A percentile compares a stretch with the other conserved stretches of the same genome.
Evolutionary conservation across 35 echinoderm and acorn worm genomes (phyloP).

Genomic region (Anneissia japonica): DNA sequence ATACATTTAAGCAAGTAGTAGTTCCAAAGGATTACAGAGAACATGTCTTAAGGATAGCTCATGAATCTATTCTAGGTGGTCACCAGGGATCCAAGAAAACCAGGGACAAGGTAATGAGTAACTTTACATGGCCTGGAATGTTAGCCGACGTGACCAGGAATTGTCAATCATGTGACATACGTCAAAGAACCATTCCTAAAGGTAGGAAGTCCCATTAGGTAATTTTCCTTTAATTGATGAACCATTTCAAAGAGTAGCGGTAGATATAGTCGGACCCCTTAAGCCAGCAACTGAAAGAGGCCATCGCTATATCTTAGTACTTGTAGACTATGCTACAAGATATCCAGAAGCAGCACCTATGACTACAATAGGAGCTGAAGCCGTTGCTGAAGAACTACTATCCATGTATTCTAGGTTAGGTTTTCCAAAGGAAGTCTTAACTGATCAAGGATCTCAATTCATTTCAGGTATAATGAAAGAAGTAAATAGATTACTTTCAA

Average conservation of each 20-base stretch:
- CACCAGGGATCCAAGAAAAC: conserved; percentile 13
- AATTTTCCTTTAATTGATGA: conserved; percentile 19
- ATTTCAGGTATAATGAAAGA: conserved; percentile 40
- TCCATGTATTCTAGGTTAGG: conserved; percentile 19
- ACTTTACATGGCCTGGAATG: conserved; percentile 27
- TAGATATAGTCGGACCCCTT: conserved; percentile 24
- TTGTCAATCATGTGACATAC: conserved; percentile 35
- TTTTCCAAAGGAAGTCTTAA: conserved; percentile 21
- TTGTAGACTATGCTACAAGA: not conserved
- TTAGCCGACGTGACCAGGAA: conserved; percentile 4
- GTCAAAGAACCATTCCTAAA: conserved; percentile 35
- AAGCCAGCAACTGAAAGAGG: not conserved
- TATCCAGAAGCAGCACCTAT: not conserved
- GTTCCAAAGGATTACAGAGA: conserved; percentile 14
- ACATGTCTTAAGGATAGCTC: conserved; percentile 5
- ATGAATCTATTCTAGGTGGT: conserved; percentile 17
- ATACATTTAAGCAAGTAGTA: not conserved
- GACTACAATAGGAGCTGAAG: conserved; percentile 16
- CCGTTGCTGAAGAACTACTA: conserved; percentile 26
- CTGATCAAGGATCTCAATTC: conserved; percentile 37
- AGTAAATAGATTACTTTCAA: conserved; percentile 23
- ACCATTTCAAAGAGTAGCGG: not conserved
- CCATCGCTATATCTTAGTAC: not conserved
- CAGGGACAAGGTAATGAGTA: not conserved
- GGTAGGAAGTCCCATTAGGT: conserved; percentile 12